Evolutionary conservation across 1,140 invertebrate genomes (phyloP), one percentile per base, ranked within the genome.

Genomic region (Euwallacea similis): DNA sequence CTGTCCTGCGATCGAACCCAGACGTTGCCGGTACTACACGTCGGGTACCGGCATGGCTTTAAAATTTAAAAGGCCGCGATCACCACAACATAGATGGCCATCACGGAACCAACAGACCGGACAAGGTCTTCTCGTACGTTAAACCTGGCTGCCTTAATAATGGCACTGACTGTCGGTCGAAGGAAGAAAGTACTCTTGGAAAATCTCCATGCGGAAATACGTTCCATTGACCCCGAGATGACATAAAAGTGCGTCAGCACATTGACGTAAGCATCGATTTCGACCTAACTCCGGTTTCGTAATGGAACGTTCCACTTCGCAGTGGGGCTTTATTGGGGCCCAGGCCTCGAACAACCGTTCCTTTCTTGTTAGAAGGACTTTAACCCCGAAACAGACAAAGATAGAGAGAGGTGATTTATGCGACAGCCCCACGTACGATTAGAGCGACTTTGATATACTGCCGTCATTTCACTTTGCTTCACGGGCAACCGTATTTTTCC

Each of bases 341-440:
- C 21, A 33, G 21, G 21, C 61, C 61, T 16, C 43, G 44, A 63
- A 63, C 42, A 63, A 63, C 61, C 61, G 61, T 63, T 63, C 47
- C 61, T 63, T 63, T 63, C 61, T 63, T 63, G 61, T 63, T 47
- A 63, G 61, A 21, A 63, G 61, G 61, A 47, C 61, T 63, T 63
- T 63, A 63, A 63, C 61, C 61, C 61, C 44, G 59, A 61, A 61
- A 61, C 21, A 33, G 21, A 33, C 21, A 33, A 33, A 33, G 21
- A 61, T 11, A 3, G 21, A 47, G 61, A 16, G 61, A 11, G 2
- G 13, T 63, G 61, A 63, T 63, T 63, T 63, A 63, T 63, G 47
- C 44, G 61, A 63, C 44, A 50, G 44, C 61, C 42, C 42, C 61
- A 47, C 61, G 61, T 63, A n/a, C 61, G 61, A 63, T 63, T 63